Evolutionary conservation across 2,888 invertebrate species (phyloP), one percentile per base, ranked within the genome.

Genomic region (Drosophila cracens): DNA sequence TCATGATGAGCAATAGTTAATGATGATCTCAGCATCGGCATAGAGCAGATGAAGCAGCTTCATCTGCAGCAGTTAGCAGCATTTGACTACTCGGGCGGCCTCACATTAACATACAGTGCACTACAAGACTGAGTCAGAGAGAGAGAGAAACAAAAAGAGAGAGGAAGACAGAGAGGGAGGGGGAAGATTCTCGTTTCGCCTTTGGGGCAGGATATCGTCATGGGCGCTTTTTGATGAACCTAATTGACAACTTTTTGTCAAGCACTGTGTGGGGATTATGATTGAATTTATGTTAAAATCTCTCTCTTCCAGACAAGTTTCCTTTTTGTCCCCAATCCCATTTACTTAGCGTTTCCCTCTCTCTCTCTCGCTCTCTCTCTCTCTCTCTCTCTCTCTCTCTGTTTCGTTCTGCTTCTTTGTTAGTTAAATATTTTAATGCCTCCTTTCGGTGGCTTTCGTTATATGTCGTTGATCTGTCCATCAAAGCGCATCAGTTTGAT

Each of bases 221-320:
- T 70, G 70, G 62, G 60, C 64, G 74, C 70, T 61, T 72, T 75
- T 76, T 88, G 87, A 89, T 89, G 73, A 79, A 83, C 88, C 85
- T 92, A 91, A 92, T 92, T 91, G 91, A 92, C 92, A 86, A 85
- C 81, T 85, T 85, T 92, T 91, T 91, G 88, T 90, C 86, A 89
- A 89, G 91, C 82, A 78, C 78, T 85, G 82, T 85, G 85, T 82
- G 82, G 76, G 87, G 77, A 87, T 90, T 91, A 91, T 91, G 91
- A 91, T 91, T 91, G 91, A 82, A 82, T 89, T 92, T 91, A 91
- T 92, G 91, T 81, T 91, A 91, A 91, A 81, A 56, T 56, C 56
- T 38, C 27, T 56, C 56, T 27, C 18, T 7, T 33, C 13, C 52
- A 43, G 66, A 70, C 76, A 51, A 54, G 57, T 38, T 70, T 63